Percentiles rank a stretch among this genome's conserved stretches.
Evolutionary conservation across 64 coral and sea anemone species (phyloP).

Genomic region (Acropora tenuis): DNA sequence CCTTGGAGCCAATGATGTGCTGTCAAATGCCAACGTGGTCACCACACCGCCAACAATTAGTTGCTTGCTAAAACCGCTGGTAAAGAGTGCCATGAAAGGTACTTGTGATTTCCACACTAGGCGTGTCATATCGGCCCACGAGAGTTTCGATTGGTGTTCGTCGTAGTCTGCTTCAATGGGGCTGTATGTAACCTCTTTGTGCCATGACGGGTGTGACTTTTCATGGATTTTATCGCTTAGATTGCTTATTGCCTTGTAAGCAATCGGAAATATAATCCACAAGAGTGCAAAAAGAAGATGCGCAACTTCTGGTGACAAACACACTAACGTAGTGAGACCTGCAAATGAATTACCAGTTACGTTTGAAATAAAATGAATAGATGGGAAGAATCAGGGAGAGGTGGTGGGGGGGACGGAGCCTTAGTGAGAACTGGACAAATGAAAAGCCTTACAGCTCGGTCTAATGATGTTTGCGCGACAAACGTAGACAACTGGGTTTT

Average conservation of each 20-base stretch:
- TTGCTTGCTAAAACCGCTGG: neutral
- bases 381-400: too few relatives aligned
- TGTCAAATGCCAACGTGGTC: neutral
- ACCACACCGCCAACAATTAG: neutral
- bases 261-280: neutral
- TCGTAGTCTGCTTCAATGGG: neutral
- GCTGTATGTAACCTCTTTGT: neutral
- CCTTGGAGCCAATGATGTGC: neutral
- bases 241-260: neutral
- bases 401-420: too few relatives aligned
- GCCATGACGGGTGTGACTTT: neutral
- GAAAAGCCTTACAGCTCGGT: too few relatives aligned
- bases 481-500: too few relatives aligned
- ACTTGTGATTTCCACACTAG: neutral
- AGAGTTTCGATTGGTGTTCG: neutral
- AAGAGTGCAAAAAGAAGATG: neutral
- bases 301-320: neutral
- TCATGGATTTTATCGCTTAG: neutral
- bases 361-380: neutral
- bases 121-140: neutral
- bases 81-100: neutral
- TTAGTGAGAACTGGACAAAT: too few relatives aligned
- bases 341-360: neutral
- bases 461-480: too few relatives aligned
- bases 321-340: neutral